phyloP scores from a whole-genome alignment of 92 coral and sea anemone species.

The Palythoa grandis region DNA sequence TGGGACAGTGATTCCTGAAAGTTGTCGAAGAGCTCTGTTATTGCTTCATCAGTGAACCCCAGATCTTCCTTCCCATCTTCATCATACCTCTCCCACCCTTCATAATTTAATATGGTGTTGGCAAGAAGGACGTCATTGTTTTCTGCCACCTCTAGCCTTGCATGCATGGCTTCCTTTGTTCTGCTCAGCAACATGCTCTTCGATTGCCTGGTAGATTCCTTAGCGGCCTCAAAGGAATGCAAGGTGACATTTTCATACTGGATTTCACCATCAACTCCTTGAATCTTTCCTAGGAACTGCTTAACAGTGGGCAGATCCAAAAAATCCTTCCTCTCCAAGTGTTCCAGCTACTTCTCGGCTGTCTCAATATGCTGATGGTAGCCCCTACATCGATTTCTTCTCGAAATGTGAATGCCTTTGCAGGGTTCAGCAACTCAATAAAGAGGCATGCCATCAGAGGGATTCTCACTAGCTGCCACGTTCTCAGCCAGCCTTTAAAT shows the following conservation, averaged over 20 bases:
- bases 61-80: slow-evolving; percentile 64
- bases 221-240: slow-evolving; percentile 49
- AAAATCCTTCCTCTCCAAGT: slow-evolving; percentile 48
- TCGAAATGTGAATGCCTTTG: slow-evolving; percentile 64
- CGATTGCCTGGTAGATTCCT: slow-evolving; percentile 31
- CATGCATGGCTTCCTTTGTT: slow-evolving; percentile 53
- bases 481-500: slow-evolving; percentile 68
- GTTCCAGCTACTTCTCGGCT: slow-evolving; percentile 68
- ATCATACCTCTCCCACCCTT: slow-evolving; percentile 70
- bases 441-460: slow-evolving; percentile 40
- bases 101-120: slow-evolving; percentile 50
- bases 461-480: slow-evolving; percentile 53
- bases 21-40: slow-evolving; percentile 54
- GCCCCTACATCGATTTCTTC: slow-evolving; percentile 41
- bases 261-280: slow-evolving; percentile 52
- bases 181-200: slow-evolving; percentile 47
- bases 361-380: not conserved
- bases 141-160: slow-evolving; percentile 70
- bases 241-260: slow-evolving; percentile 57
- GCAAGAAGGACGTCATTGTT: slow-evolving; percentile 43
- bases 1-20: slow-evolving; percentile 67
- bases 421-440: slow-evolving; percentile 60
- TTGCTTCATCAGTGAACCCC: slow-evolving; percentile 56
- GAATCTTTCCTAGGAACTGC: slow-evolving; percentile 55
- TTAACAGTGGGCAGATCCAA: slow-evolving; percentile 57